Conservation (phyloP, 2,797 vertebrate species). For the Hippoglossus hippoglossus region DNA sequence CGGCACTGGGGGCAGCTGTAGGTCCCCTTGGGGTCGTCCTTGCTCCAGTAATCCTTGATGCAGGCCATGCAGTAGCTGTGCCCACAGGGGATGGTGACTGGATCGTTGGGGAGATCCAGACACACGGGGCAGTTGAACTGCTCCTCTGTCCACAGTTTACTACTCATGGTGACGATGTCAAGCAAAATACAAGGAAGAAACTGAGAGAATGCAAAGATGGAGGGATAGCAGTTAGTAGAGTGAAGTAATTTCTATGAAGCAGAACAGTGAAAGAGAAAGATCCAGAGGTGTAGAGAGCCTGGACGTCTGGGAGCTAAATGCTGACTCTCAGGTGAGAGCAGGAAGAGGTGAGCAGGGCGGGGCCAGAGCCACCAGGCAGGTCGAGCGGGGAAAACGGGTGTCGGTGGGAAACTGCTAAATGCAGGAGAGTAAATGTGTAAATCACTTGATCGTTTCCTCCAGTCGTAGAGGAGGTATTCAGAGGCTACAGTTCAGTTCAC, state of each 20-base stretch:
- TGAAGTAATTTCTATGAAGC: too few relatives aligned
- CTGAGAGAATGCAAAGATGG: neutral
- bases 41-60: slow-evolving; percentile 86
- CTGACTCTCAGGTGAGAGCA: slow-evolving; percentile 45
- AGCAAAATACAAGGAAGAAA: neutral
- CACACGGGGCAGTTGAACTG: slow-evolving; percentile 89
- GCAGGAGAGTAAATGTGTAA: slow-evolving; percentile 24
- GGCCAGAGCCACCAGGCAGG: slow-evolving; percentile 75
- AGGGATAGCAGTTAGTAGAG: neutral
- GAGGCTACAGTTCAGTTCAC: neutral
- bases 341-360: slow-evolving; percentile 60
- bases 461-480: neutral
- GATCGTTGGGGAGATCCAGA: slow-evolving; percentile 84
- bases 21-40: slow-evolving; percentile 77
- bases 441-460: neutral
- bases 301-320: slow-evolving; percentile 30
- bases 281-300: neutral
- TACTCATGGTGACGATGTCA: slow-evolving; percentile 62
- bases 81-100: slow-evolving; percentile 86
- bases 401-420: slow-evolving; percentile 37
- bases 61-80: slow-evolving; percentile 88
- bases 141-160: slow-evolving; percentile 85
- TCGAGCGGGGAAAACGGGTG: slow-evolving; percentile 76
- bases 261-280: neutral
- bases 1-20: slow-evolving; percentile 87